phyloP scores from a whole-genome alignment of 2,113 vertebrate genomes.

The Castor canadensis region DNA sequence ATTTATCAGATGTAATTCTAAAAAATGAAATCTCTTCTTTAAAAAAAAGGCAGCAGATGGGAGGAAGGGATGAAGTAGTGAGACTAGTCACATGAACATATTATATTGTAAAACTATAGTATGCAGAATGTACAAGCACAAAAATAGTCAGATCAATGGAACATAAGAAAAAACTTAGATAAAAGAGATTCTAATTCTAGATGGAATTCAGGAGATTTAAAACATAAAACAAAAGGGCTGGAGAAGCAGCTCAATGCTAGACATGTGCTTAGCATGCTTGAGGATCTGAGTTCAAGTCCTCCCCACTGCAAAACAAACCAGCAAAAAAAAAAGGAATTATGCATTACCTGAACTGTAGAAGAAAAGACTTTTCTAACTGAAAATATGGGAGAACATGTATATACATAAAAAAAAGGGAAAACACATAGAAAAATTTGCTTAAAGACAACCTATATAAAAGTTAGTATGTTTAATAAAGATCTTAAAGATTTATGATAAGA shows the following conservation, averaged over 20 bases:
- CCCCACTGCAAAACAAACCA: not conserved
- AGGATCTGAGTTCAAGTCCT: not conserved
- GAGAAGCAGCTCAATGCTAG: not conserved
- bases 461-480: not conserved
- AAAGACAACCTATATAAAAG: not conserved
- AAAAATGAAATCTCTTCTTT: not conserved
- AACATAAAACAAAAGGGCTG: not conserved
- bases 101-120: not conserved
- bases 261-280: not conserved
- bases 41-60: not conserved
- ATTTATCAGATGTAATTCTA: not conserved
- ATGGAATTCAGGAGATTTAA: not conserved
- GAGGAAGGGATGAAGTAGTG: not conserved
- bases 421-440: conserved; percentile 14
- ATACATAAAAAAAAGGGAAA: not conserved
- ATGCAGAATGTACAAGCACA: not conserved
- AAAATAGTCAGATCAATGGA: not conserved
- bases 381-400: not conserved
- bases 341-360: not conserved
- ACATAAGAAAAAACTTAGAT: not conserved
- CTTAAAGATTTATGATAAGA: conserved; percentile 28
- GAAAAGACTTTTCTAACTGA: not conserved
- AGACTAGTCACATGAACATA: not conserved
- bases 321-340: not conserved
- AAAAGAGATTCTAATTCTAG: not conserved